Evolutionary conservation across 2,113 vertebrate genomes (phyloP), one percentile per base, ranked within the genome.

Genomic region (Oophaga pumilio): DNA sequence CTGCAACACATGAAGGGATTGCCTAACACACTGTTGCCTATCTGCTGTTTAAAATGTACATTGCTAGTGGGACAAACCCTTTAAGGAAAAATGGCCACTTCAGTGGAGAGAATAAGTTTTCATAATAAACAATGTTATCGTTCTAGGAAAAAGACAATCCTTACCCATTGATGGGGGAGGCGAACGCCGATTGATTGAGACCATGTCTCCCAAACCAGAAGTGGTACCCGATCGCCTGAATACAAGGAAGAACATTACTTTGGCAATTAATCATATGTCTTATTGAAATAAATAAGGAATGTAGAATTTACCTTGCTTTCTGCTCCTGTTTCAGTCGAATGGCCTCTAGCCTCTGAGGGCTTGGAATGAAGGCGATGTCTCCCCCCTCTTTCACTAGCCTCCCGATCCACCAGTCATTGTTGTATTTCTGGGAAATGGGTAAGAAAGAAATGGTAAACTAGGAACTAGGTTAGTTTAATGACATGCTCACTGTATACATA

Each of bases 361-460:
- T 98, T 93, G 97, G 97, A 92, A 99, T 97, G 94, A 98, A 98
- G 92, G 96, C 94, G 92, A 98, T 97, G 93, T 98, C 97, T 20
- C 96, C 97, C 64, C 97, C 97, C 91, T 99, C 97, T 89, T 99
- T 98, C 81, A 98, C 97, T 94, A 98, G 94, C 92, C 97, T 92
- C 74, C 97, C 97, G 82, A 99, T 98, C 97, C 97, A 99, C 97
- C 97, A 99, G 91, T 98, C 97, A 95, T 98, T 98, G 90, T 96
- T 99, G 94, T 97, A 98, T 92, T 98, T 98, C 97, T 97, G 91
- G 80, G 0, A 28, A 69, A 49, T 17, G 17, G 20, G 62, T 22
- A 26, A 78, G 24, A 86, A 49, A 5, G 15, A 73, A 14, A 57
- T 2, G 22, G 52, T 78, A 15, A 56, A 11, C 14, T 56, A 13